These are phyloP conservation scores for Pristionchus entomophagus DNA, from an alignment of 2,888 invertebrate genomes.

Conservation along the genomic window DNA sequence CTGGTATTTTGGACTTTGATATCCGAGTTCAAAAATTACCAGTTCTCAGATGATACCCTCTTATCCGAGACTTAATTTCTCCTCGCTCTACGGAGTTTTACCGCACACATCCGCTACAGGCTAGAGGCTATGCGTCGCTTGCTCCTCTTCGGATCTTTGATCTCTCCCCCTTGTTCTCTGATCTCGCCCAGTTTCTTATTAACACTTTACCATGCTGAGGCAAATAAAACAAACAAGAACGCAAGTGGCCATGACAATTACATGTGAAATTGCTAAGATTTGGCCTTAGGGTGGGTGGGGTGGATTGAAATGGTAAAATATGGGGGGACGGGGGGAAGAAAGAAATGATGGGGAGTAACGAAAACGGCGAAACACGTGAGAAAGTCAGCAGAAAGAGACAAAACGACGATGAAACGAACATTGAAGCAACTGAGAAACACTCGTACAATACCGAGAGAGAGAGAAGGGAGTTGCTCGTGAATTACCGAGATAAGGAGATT, in stretches of 20 bases:
- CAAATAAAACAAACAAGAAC: slow-evolving; percentile 20
- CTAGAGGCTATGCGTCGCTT: slow-evolving; percentile 22
- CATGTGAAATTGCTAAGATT: slow-evolving; percentile 40
- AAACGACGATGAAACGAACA: not conserved
- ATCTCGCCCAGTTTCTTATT: not conserved
- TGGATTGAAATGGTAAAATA: slow-evolving; percentile 36
- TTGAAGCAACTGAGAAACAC: slow-evolving; percentile 33
- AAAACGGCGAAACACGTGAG: not conserved
- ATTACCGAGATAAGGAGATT: slow-evolving; percentile 4
- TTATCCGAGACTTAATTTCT: not conserved
- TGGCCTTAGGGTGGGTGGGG: slow-evolving; percentile 25
- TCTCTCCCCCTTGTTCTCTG: not conserved
- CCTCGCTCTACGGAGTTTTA: slow-evolving; percentile 13
- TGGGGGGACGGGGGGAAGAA: not conserved
- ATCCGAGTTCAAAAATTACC: too few relatives aligned
- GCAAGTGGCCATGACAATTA: slow-evolving; percentile 37
- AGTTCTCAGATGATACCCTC: too few relatives aligned
- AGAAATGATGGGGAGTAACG: slow-evolving; percentile 31
- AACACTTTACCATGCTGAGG: slow-evolving; percentile 44
- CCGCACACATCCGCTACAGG: slow-evolving; percentile 25
- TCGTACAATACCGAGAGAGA: slow-evolving; percentile 33
- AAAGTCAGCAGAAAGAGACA: slow-evolving; percentile 14
- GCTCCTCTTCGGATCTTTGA: not conserved
- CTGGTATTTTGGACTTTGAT: too few relatives aligned
- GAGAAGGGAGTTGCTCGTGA: slow-evolving; percentile 39